phyloP scores from a whole-genome alignment of 2,797 vertebrate species.

The Hoplostethus atlanticus region DNA sequence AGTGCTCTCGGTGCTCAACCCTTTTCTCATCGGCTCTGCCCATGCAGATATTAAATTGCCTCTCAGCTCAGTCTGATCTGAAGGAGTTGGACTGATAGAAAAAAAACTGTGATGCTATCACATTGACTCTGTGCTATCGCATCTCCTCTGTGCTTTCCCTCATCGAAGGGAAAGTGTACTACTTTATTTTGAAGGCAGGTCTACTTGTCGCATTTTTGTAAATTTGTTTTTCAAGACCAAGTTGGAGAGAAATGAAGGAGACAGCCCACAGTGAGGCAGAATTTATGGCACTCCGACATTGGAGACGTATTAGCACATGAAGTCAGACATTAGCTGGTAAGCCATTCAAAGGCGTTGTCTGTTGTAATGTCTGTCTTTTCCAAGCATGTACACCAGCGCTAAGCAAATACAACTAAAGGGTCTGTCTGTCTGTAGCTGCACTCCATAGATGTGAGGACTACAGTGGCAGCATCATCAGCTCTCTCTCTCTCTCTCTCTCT shows the following conservation, averaged over 20 bases:
- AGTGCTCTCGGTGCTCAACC: constrained; percentile 44
- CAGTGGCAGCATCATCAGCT: constrained; percentile 41
- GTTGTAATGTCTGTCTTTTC: constrained; percentile 25
- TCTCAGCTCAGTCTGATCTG: constrained; percentile 64
- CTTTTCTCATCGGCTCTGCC: constrained; percentile 46
- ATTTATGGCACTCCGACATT: constrained; percentile 2
- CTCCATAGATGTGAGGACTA: constrained; percentile 45
- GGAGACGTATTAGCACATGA: constrained; percentile 9
- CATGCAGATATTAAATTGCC: constrained; percentile 63
- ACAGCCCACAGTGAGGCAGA: neutral
- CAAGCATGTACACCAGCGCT: constrained; percentile 27
- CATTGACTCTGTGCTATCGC: constrained; percentile 16
- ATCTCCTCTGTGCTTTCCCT: constrained; percentile 16
- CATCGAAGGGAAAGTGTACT: constrained; percentile 1
- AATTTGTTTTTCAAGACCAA: constrained; percentile 36
- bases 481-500: constrained; percentile 19
- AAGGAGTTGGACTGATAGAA: constrained; percentile 47
- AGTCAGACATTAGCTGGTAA: constrained; percentile 15
- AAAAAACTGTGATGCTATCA: constrained; percentile 40
- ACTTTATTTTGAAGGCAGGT: constrained; percentile 23
- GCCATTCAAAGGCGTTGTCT: constrained; percentile 32
- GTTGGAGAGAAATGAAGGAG: constrained; percentile 31
- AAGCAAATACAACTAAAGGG: constrained; percentile 56
- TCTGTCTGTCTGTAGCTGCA: constrained; percentile 41
- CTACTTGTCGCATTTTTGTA: neutral